These are phyloP conservation scores for Psammodynastes pulverulentus DNA, from an alignment of 2,113 vertebrate species.

Conservation along the genomic window DNA sequence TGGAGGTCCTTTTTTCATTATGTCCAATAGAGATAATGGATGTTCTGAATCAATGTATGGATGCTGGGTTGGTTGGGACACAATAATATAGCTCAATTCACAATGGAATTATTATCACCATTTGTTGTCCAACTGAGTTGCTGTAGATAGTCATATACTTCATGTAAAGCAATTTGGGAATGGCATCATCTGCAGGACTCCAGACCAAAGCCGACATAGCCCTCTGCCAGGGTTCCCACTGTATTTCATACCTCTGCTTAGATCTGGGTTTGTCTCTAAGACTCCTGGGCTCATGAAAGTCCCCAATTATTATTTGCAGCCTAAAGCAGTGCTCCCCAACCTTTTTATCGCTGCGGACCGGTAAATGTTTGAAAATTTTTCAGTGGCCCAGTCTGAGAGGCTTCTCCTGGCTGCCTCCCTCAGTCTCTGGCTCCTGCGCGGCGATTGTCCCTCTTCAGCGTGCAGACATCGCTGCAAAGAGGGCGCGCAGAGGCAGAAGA, in stretches of 20 bases:
- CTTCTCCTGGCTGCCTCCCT: too few species aligned
- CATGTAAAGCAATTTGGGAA: background rate
- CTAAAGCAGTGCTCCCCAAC: too few species aligned
- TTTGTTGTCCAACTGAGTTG: background rate
- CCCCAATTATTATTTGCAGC: background rate
- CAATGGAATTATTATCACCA: background rate
- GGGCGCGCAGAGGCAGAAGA: too few species aligned
- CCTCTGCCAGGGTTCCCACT: background rate
- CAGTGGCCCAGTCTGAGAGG: too few species aligned
- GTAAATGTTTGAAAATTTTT: too few species aligned
- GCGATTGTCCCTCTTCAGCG: too few species aligned
- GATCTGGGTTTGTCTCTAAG: background rate
- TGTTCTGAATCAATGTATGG: background rate
- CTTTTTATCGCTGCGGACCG: too few species aligned
- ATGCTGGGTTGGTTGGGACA: background rate
- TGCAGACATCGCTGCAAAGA: too few species aligned
- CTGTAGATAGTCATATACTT: background rate
- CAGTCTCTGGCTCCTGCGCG: too few species aligned
- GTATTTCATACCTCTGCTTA: background rate
- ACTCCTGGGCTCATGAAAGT: background rate
- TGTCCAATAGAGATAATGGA: background rate
- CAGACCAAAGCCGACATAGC: background rate
- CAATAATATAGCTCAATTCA: background rate
- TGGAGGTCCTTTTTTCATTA: background rate
- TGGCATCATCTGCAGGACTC: background rate